Evolutionary conservation across 1,140 invertebrate species (phyloP), one percentile per base, ranked within the genome.

Genomic region (Penaeus vannamei): DNA sequence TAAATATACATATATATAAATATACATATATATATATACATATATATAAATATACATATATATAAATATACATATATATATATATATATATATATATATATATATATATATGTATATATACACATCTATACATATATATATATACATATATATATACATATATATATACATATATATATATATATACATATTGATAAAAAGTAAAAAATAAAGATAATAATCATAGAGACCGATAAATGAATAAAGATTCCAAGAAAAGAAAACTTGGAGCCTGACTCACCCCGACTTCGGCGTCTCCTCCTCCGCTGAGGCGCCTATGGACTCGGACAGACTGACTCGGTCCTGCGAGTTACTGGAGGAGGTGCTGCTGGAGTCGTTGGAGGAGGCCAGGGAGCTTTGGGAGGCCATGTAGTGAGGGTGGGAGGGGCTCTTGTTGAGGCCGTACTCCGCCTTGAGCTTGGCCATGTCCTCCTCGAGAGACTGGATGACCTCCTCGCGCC

Each of bases 261-360:
- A 53, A 12, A 53, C 53, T 1, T 8, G 14, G 2, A 1, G 53
- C 14, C 53, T 10, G 36, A 83, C 88, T 85, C 46, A 91, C 91
- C 91, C 89, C 20, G 85, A 89, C 53, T 87, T 91, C 22, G 90
- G 91, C 22, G 85, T 66, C 19, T 91, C 91, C n/a, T 91, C 91
- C 53, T 91, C 91, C 19, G 87, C 60, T 22, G 80, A 84, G 1
- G 80, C 77, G 0, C 88, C 88, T 8, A 85, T 62, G 42, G 77
- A 85, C 64, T 90, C 89, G 0, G 89, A 86, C 42, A 88, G 64
- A 53, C 87, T 90, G 77, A 91, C 85, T 22, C 88, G 79, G 83
- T 91, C 91, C 82, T 91, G 91, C 20, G 90, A 91, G 72, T 86
- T 91, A 26, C 29, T 77, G n/a, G 87, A 89, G 62, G 91, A 91